These are phyloP conservation scores for Proterorhinus semilunaris DNA, from an alignment of 2,113 vertebrate species.

Conservation along the genomic window DNA sequence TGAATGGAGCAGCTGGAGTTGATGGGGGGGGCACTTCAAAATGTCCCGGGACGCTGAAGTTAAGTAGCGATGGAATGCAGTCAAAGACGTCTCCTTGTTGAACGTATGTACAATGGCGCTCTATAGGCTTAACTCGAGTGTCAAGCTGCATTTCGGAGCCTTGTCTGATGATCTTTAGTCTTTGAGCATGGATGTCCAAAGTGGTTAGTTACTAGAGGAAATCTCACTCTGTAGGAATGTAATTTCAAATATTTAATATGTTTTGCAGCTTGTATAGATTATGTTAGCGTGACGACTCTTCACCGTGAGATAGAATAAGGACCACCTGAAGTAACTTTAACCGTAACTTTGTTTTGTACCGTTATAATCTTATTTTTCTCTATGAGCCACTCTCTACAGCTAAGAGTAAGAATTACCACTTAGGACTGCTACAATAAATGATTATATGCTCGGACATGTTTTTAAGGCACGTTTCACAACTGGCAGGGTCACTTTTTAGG, in stretches of 20 bases:
- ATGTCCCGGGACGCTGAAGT: slow-evolving; percentile 1
- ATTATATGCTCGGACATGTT: no score
- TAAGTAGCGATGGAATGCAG: slow-evolving; percentile 20
- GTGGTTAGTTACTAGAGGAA: neutral
- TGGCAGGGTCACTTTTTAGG: no score
- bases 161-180: neutral
- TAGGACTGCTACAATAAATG: no score
- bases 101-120: neutral
- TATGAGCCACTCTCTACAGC: no score
- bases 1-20: slow-evolving; percentile 35
- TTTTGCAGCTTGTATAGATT: neutral
- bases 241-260: neutral
- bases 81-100: slow-evolving; percentile 3
- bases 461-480: no score
- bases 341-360: no score
- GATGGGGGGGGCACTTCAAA: slow-evolving; percentile 11
- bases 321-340: no score
- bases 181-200: neutral
- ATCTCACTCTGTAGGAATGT: neutral
- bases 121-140: neutral
- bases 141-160: slow-evolving; percentile 4
- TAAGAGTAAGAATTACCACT: no score
- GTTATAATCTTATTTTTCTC: no score
- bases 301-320: no score
- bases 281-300: neutral